Evolutionary conservation across 2,113 vertebrate species (phyloP).

Genomic region (Gopherus evgoodei): DNA sequence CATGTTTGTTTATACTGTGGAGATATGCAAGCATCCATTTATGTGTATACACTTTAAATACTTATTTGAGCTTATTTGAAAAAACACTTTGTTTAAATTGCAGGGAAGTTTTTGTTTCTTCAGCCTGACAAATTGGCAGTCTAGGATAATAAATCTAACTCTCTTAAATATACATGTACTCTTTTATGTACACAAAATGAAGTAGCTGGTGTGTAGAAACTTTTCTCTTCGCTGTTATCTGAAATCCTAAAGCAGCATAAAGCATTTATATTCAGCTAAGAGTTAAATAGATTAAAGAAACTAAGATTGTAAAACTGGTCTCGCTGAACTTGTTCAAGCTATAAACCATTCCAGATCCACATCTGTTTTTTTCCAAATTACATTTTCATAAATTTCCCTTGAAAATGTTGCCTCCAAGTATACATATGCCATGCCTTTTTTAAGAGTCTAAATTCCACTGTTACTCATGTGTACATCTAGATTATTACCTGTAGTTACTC

Average conservation of each 20-base stretch:
- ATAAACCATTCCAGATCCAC: not conserved
- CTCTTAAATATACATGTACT: fast-evolving
- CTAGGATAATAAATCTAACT: not conserved
- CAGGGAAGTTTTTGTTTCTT: not conserved
- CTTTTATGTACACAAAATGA: not conserved
- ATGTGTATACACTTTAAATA: not conserved
- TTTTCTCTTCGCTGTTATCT: not conserved
- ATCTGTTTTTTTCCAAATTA: not conserved
- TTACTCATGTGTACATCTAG: not conserved
- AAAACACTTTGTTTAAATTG: not conserved
- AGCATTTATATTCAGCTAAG: not conserved
- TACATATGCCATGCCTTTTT: not conserved
- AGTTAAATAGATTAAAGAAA: not conserved
- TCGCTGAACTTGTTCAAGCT: not conserved
- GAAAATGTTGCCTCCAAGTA: not conserved
- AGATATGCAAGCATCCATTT: not conserved
- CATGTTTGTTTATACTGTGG: not conserved
- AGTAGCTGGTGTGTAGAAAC: conserved; percentile 24
- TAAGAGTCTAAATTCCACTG: conserved; percentile 1
- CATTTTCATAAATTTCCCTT: not conserved
- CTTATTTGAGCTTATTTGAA: not conserved
- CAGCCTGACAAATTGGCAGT: not conserved
- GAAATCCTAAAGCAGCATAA: not conserved
- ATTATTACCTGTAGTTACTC: not conserved
- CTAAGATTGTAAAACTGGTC: not conserved